A percentile compares a stretch with the other conserved stretches of the same genome.
phyloP scores from a whole-genome alignment of 2,113 vertebrate genomes.

The Corythoichthys haematopterus region DNA sequence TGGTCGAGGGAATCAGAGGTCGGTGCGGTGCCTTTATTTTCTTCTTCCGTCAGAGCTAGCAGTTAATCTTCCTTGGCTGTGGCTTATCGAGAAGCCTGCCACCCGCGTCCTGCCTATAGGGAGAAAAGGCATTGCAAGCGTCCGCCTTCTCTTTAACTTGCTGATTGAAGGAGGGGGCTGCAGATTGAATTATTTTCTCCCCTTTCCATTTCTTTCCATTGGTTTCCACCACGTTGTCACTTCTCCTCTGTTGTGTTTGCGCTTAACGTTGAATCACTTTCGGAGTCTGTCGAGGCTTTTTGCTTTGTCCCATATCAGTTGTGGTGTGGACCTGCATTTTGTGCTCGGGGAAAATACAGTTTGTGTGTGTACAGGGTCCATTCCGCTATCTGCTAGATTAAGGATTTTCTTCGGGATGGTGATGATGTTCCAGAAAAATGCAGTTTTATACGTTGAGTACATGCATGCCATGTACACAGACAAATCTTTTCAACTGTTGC shows the following conservation, averaged over 20 bases:
- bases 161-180: conserved; percentile 48
- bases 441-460: background rate
- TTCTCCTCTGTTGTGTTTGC: conserved; percentile 56
- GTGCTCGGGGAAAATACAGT: conserved; percentile 22
- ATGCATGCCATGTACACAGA: background rate
- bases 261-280: conserved; percentile 52
- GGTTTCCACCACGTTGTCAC: conserved; percentile 53
- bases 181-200: conserved; percentile 63
- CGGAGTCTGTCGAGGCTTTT: conserved; percentile 48
- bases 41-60: conserved; percentile 57
- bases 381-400: background rate
- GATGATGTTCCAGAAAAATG: background rate
- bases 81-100: conserved; percentile 61
- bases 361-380: conserved; percentile 1
- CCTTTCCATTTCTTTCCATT: conserved; percentile 46
- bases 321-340: conserved; percentile 32
- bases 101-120: conserved; percentile 50
- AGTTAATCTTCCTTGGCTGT: conserved; percentile 61
- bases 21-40: conserved; percentile 48
- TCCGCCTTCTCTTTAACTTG: conserved; percentile 38
- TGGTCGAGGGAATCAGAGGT: conserved; percentile 51
- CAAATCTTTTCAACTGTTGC: background rate
- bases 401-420: background rate
- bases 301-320: conserved; percentile 39
- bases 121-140: conserved; percentile 43